Conservation (phyloP, 2,797 vertebrate species). For the Acipenser oxyrinchus region DNA sequence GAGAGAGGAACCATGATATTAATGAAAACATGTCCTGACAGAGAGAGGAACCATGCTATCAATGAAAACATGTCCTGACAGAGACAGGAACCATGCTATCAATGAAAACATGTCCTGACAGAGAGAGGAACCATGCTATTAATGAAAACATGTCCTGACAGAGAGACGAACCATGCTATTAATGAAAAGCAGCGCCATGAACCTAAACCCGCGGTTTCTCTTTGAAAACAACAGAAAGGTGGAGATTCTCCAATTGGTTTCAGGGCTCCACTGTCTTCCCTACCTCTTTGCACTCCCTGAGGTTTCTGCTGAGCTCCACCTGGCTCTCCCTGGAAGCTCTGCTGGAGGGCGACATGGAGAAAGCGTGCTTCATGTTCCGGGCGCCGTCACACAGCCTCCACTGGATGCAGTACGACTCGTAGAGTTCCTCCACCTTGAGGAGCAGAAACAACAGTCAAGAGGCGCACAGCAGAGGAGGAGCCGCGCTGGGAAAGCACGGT, state of each 20-base stretch:
- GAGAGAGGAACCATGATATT: too few species aligned
- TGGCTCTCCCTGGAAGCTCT: constrained; percentile 85
- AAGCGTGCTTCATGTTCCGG: constrained; percentile 86
- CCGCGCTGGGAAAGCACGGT: neutral
- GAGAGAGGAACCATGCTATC: too few species aligned
- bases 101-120: too few species aligned
- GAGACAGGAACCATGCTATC: too few species aligned
- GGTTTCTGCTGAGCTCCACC: constrained; percentile 78
- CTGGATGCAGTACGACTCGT: constrained; percentile 86
- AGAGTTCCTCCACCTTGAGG: constrained; percentile 86
- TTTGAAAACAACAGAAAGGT: neutral
- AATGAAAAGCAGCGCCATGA: too few species aligned
- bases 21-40: too few species aligned
- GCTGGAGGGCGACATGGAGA: constrained; percentile 69
- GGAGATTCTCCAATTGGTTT: fast-evolving
- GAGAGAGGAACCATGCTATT: too few species aligned
- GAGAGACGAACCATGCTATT: too few species aligned
- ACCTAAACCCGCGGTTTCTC: constrained; percentile 16
- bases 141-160: too few species aligned
- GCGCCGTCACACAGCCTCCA: constrained; percentile 83
- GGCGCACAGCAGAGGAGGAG: neutral
- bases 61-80: too few species aligned
- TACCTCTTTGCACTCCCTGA: constrained; percentile 84
- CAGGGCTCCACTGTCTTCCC: neutral
- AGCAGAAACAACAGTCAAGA: neutral